A percentile compares a stretch with the other conserved stretches of the same genome.
Conservation (phyloP, 1,140 invertebrate species). For the Limonius californicus region DNA sequence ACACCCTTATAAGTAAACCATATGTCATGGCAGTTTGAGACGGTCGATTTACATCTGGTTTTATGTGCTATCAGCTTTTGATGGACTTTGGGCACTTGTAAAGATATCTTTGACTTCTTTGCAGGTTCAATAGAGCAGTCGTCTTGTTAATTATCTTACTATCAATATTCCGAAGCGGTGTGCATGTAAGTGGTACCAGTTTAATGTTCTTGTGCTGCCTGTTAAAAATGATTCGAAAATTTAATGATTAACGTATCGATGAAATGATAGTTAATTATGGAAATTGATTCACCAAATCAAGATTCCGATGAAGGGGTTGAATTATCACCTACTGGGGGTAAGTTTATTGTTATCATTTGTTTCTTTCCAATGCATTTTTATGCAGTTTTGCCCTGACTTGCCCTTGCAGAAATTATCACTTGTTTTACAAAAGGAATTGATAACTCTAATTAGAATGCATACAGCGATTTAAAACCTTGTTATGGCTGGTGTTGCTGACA, state of each 20-base stretch:
- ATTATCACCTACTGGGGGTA: conserved; percentile 23
- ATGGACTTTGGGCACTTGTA: conserved; percentile 5
- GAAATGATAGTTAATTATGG: conserved; percentile 25
- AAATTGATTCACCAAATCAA: conserved; percentile 39
- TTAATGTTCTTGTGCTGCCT: too few species aligned
- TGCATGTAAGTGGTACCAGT: too few species aligned
- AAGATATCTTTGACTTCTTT: background rate
- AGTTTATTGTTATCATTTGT: conserved; percentile 31
- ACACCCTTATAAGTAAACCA: too few species aligned
- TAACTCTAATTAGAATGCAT: too few species aligned
- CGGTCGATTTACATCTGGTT: background rate
- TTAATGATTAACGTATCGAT: background rate
- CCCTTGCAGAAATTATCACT: too few species aligned
- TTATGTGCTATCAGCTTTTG: conserved; percentile 15
- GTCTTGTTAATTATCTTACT: background rate
- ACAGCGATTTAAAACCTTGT: too few species aligned
- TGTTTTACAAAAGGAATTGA: too few species aligned
- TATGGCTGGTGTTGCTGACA: too few species aligned
- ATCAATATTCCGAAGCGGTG: too few species aligned
- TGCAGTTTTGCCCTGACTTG: too few species aligned
- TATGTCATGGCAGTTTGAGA: too few species aligned
- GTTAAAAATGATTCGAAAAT: too few species aligned
- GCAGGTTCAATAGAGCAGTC: background rate
- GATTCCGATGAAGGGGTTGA: conserved; percentile 42
- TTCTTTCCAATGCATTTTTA: background rate